A percentile compares a stretch with the other conserved stretches of the same genome.
These are phyloP conservation scores for Vultur gryphus DNA, from an alignment of 2,797 vertebrate species.

Conservation along the genomic window DNA sequence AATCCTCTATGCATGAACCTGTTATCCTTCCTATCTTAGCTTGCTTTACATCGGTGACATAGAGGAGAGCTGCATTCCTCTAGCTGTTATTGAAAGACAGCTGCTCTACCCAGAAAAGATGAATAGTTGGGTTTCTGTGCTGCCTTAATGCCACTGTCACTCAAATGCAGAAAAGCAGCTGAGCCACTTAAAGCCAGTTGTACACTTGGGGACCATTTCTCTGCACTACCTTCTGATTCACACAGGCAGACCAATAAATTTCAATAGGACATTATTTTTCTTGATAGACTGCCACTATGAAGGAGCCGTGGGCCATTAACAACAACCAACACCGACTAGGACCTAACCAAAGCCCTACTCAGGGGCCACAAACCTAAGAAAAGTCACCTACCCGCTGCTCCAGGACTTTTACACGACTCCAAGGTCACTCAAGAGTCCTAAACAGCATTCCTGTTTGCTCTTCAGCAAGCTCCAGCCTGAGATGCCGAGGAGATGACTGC, in stretches of 20 bases:
- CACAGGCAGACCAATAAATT: neutral
- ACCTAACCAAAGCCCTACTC: neutral
- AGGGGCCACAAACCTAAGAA: neutral
- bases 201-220: slow-evolving; percentile 39
- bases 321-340: neutral
- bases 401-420: neutral
- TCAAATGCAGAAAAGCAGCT: slow-evolving; percentile 53
- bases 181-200: slow-evolving; percentile 48
- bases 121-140: slow-evolving; percentile 61
- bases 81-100: slow-evolving; percentile 61
- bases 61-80: slow-evolving; percentile 53
- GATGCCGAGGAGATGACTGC: neutral
- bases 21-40: slow-evolving; percentile 54
- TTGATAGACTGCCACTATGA: neutral
- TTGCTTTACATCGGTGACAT: slow-evolving; percentile 40
- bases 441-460: neutral
- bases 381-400: neutral
- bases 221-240: slow-evolving; percentile 9
- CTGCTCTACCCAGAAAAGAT: slow-evolving; percentile 52
- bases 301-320: neutral
- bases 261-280: neutral
- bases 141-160: slow-evolving; percentile 64
- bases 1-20: slow-evolving; percentile 44
- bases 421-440: neutral
- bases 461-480: neutral